Percentiles rank a stretch among this genome's conserved stretches.
Conservation (phyloP, 2,797 vertebrate genomes). For the Galago senegalensis region DNA sequence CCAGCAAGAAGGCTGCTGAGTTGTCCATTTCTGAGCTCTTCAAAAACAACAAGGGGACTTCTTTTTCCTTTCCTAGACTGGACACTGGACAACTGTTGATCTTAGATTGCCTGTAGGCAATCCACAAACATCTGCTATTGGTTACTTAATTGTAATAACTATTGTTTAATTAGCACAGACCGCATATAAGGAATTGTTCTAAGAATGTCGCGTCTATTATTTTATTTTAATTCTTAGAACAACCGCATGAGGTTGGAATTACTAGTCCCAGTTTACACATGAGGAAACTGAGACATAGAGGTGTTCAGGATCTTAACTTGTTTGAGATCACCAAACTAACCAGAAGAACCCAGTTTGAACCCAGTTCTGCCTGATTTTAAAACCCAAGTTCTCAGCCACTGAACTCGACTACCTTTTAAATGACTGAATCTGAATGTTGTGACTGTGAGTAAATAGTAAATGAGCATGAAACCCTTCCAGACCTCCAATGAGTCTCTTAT, state of each 20-base stretch:
- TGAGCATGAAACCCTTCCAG: slow-evolving; percentile 17
- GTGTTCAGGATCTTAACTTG: not conserved
- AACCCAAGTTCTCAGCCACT: not conserved
- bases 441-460: not conserved
- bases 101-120: not conserved
- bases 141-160: not conserved
- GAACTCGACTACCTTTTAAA: not conserved
- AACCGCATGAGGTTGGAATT: not conserved
- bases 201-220: not conserved
- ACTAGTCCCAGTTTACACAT: not conserved
- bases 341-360: not conserved
- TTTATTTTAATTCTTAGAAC: slow-evolving; percentile 1
- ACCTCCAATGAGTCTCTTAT: not conserved
- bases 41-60: not conserved
- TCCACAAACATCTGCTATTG: not conserved
- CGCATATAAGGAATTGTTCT: not conserved
- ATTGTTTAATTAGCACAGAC: not conserved
- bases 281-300: not conserved
- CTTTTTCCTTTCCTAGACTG: not conserved
- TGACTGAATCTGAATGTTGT: not conserved
- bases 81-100: not conserved
- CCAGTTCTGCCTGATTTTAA: slow-evolving; percentile 42
- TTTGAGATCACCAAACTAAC: not conserved
- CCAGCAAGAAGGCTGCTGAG: not conserved
- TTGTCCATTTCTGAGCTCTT: not conserved